Conservation (phyloP, 2,797 vertebrate genomes). For the Phoebastria nigripes region DNA sequence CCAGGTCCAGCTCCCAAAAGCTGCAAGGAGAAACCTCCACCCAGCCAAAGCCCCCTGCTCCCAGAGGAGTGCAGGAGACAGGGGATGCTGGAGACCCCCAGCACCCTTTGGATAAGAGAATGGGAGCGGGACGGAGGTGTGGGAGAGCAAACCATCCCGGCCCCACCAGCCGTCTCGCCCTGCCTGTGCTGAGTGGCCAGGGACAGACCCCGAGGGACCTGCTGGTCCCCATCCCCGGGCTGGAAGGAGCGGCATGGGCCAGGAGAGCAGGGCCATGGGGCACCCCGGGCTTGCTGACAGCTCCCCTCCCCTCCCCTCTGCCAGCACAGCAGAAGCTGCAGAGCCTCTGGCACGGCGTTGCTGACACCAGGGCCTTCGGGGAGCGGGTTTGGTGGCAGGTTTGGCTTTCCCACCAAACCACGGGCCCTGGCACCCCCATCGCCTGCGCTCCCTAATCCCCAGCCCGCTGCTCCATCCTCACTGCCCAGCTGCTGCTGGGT, state of each 20-base stretch:
- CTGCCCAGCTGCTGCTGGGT: not conserved
- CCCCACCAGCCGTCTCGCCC: not conserved
- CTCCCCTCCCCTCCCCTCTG: not conserved
- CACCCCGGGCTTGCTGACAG: rapidly evolving
- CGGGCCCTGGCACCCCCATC: rapidly evolving
- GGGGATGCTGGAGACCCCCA: not conserved
- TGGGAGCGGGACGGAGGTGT: not conserved
- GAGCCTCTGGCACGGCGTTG: rapidly evolving
- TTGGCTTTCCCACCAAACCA: not conserved
- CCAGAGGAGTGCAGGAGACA: not conserved
- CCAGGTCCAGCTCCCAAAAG: not conserved
- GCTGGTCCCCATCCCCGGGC: not conserved
- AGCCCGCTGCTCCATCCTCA: rapidly evolving
- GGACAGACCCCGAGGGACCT: not conserved
- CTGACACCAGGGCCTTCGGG: not conserved
- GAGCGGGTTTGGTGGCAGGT: not conserved
- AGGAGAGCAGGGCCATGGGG: rapidly evolving
- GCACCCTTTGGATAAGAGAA: not conserved
- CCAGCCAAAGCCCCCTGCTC: not conserved
- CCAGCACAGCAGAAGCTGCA: not conserved
- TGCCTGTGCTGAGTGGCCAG: not conserved
- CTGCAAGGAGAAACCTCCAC: not conserved
- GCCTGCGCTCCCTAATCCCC: not conserved
- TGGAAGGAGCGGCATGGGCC: rapidly evolving
- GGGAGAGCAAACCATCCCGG: not conserved